Evolutionary conservation across 2,888 invertebrate genomes (phyloP), one percentile per base, ranked within the genome.

Genomic region (Imbricaverruca yamaguchii): DNA sequence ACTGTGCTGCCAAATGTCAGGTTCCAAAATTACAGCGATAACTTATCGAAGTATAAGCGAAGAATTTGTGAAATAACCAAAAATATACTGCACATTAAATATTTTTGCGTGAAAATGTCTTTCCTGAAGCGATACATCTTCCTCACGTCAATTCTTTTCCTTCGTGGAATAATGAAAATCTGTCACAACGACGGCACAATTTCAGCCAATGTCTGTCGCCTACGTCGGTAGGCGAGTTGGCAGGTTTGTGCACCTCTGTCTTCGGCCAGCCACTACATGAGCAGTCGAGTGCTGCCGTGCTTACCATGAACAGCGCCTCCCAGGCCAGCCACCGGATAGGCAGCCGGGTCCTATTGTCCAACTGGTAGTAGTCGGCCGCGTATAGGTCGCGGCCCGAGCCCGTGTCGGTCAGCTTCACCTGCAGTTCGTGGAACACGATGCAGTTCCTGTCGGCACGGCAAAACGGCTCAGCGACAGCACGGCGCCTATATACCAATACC

Each of bases 281-380:
- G 39, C 39, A 39, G 39, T 39, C 1, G 1, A 39, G 39, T 39
- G 4, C 4, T 39, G 39, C 4, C 4, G 39, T 39, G 6, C 74
- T 74, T 87, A 93, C 94, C 85, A 91, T 87, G 84, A 93, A 90
- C 82, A 94, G 91, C 1, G 93, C 92, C 87, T 95, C 95, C 93
- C 94, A 94, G 1, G 94, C 93, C 89, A 94, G 94, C 95, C 95
- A 95, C 80, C 96, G 90, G 81, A 96, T 90, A 0, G 96, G 95
- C 55, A 74, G 55, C 3, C 74, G 21, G 55, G 74, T 74, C 8
- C 15, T 53, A 53, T 69, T n/a, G 74, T 74, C 74, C 55, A 74
- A 21, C 55, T 55, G 74, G 74, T 74, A 74, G 55, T 74, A 74
- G 53, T 74, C 74, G 21, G 74, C 74, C 10, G 74, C 53, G 74